Base-by-base conservation (phyloP, 2,888 invertebrate species). In the Patella pellucida region DNA sequence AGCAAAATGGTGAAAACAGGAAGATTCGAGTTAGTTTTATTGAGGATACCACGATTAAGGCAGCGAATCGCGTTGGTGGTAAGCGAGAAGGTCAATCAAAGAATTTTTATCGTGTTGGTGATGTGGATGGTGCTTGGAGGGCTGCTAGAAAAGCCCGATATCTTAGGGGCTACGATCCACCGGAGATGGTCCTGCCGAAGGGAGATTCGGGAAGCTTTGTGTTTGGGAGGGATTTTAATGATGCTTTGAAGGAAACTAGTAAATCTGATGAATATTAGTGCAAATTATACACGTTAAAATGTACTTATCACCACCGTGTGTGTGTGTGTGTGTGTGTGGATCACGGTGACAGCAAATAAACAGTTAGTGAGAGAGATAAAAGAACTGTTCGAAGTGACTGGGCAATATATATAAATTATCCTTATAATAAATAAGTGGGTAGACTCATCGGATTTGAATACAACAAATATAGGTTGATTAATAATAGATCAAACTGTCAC, bases 111-210 rank as follows among this genome's bases (percentile, higher is more conserved):
- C 62, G 62, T 14, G 1, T 62, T 62, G 62, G 62, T 23, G 72
- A 74, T 19, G 52, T 69, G 1, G 69, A 72, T 12, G 76, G 75
- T 4, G 68, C 78, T 12, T 84, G 84, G 84, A 76, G 77, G 31
- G 77, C 82, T 50, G 79, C 82, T 68, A 74, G 76, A 72, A 69
- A 62, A 68, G 81, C 81, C 73, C 76, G 80, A 1, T 84, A 84
- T 68, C 77, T 84, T 19, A 73, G 84, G 27, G 84, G 84, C 12
- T 82, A 84, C 31, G 80, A 84, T 51, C 84, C 83, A 12, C 84
- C 84, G 0, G 82, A 83, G 68, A 82, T 84, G 84, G 71, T 72
- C 14, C 78, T 82, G 78, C 81, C 81, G 3, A 51, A 72, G 23
- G 52, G 68, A 14, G 81, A 82, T 41, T 41, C 79, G 3, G 70